Percentiles rank a stretch among this genome's conserved stretches.
These are phyloP conservation scores for Gnathonemus echidnorhynchus DNA, from an alignment of 2,113 vertebrate species.

Conservation along the genomic window DNA sequence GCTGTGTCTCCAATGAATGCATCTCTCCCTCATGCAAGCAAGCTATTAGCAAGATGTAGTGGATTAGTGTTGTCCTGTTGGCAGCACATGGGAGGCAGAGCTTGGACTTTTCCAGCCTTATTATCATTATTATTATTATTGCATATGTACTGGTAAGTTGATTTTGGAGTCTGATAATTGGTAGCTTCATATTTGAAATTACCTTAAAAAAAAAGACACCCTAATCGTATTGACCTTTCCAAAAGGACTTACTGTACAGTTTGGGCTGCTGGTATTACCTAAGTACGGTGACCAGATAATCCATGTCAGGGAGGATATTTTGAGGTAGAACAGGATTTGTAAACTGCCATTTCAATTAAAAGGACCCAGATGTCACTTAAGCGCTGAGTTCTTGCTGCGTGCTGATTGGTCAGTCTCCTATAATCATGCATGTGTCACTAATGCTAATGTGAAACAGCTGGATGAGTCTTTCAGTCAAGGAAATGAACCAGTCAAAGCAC, in stretches of 20 bases:
- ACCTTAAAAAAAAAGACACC: not conserved
- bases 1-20: not conserved
- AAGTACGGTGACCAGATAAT: not conserved
- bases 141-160: not conserved
- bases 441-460: too few relatives aligned
- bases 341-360: too few relatives aligned
- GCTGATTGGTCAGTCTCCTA: too few relatives aligned
- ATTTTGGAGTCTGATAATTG: not conserved
- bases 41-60: not conserved
- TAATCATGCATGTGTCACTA: too few relatives aligned
- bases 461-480: too few relatives aligned
- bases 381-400: too few relatives aligned
- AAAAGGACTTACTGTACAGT: not conserved
- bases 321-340: too few relatives aligned
- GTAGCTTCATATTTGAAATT: not conserved
- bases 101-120: not conserved
- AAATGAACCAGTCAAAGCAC: too few relatives aligned
- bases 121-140: not conserved
- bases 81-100: too few relatives aligned
- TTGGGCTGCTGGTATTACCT: not conserved
- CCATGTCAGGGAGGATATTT: too few relatives aligned
- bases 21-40: not conserved
- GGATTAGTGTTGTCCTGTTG: not conserved
- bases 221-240: not conserved
- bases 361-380: too few relatives aligned